Base-by-base conservation (phyloP, 2,113 vertebrate species). In the Menidia beryllina region DNA sequence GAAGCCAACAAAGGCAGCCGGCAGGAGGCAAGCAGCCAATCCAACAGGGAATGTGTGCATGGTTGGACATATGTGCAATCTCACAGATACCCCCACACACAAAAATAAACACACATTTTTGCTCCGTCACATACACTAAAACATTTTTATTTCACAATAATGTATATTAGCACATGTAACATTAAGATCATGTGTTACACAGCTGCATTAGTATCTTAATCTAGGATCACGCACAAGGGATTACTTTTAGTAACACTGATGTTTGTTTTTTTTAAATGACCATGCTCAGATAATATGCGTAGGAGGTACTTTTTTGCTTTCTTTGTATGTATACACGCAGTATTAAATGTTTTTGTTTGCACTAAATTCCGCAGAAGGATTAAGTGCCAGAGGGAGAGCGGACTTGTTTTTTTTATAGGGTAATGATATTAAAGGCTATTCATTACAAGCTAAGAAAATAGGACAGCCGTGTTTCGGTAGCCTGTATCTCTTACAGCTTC, bases 351-450 rank as follows among this genome's bases (percentile, higher is more conserved):
- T 41, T 67, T 51, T 82, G 60, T 70, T 76, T 54, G 68, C 66
- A 21, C 19, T 75, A 72, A 80, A 85, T 80, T 62, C 69, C 47
- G 67, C 65, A 50, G 69, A 47, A 47, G 74, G 70, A 84, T 81
- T 83, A 76, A 60, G 24, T 45, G 69, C 41, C 52, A 23, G 69
- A 26, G 69, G 73, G 67, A 77, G 55, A 73, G 66, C 9, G 20
- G 41, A 71, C 80, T 77, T 78, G 73, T 72, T 84, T 84, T 84
- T 84, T 75, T 75, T 53, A 47, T 49, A 74, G 75, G 55, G 54
- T 85, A 85, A 82, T 87, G 64, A 86, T 72, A 89, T 86, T 86
- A 87, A 71, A 51, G 62, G 75, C 70, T 84, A 62, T 86, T 81
- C 71, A 86, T 88, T 81, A 83, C 63, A 71, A 84, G 73, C 59